A percentile compares a stretch with the other conserved stretches of the same genome.
These are phyloP conservation scores for Drosophila tani DNA, from an alignment of 1,140 invertebrate species.

Conservation along the genomic window DNA sequence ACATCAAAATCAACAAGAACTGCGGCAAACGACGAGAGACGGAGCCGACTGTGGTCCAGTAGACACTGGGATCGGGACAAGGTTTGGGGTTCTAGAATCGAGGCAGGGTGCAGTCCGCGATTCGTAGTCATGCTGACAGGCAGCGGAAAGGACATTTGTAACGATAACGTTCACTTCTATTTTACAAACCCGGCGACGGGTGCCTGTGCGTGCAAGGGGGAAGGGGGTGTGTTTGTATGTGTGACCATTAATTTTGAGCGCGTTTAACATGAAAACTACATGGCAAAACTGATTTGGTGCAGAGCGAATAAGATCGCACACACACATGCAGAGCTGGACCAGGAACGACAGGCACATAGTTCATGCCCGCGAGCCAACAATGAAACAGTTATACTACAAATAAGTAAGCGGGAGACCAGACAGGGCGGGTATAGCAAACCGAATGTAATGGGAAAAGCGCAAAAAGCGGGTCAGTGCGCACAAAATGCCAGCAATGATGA, in stretches of 20 bases:
- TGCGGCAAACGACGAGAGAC: slow-evolving; percentile 33
- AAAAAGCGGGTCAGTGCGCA: slow-evolving; percentile 79
- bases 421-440: slow-evolving; percentile 54
- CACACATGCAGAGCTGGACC: slow-evolving; percentile 9
- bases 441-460: slow-evolving; percentile 78
- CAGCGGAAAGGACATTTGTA: slow-evolving; percentile 80
- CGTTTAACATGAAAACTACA: slow-evolving; percentile 82
- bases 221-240: slow-evolving; percentile 43
- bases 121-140: slow-evolving; percentile 73
- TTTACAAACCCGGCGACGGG: slow-evolving; percentile 52
- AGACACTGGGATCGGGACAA: background rate
- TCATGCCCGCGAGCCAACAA: slow-evolving; percentile 78
- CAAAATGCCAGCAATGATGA: slow-evolving; percentile 78
- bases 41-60: slow-evolving; percentile 21
- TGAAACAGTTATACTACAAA: slow-evolving; percentile 83
- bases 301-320: slow-evolving; percentile 46
- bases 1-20: slow-evolving; percentile 68
- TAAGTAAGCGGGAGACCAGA: slow-evolving; percentile 63
- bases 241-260: slow-evolving; percentile 80
- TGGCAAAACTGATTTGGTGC: slow-evolving; percentile 78
- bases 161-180: slow-evolving; percentile 81
- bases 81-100: background rate
- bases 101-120: slow-evolving; percentile 49
- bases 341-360: slow-evolving; percentile 57
- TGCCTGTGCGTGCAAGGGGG: slow-evolving; percentile 13